phyloP scores from a whole-genome alignment of 2,113 vertebrate species.

The Mola mola region DNA sequence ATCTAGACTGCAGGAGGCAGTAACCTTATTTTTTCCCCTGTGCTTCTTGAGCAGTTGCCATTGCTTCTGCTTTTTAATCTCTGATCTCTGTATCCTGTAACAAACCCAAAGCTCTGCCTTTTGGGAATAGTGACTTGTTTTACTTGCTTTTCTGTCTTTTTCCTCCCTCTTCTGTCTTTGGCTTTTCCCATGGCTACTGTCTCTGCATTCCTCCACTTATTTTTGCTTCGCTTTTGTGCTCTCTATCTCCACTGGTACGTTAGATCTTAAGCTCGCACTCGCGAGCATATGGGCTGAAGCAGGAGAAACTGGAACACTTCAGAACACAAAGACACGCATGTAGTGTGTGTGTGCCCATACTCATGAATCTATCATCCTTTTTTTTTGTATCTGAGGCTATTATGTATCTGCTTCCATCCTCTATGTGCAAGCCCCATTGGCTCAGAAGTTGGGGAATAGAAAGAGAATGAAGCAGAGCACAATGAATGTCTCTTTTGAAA shows the following conservation, averaged over 20 bases:
- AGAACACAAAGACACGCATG: slow-evolving; percentile 43
- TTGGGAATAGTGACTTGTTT: slow-evolving; percentile 53
- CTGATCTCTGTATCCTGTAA: slow-evolving; percentile 46
- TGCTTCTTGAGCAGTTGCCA: slow-evolving; percentile 26
- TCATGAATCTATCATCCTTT: slow-evolving; percentile 44
- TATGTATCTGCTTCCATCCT: slow-evolving; percentile 30
- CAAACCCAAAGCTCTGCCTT: slow-evolving; percentile 38
- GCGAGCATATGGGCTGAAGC: slow-evolving; percentile 42
- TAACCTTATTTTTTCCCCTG: too few species aligned
- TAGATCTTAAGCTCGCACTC: slow-evolving; percentile 39
- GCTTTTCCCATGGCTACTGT: slow-evolving; percentile 32
- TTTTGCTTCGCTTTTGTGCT: slow-evolving; percentile 54
- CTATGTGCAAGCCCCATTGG: slow-evolving; percentile 52
- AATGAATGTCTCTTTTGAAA: slow-evolving; percentile 65
- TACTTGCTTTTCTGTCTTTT: slow-evolving; percentile 42
- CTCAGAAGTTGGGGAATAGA: slow-evolving; percentile 46
- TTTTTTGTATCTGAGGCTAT: slow-evolving; percentile 39
- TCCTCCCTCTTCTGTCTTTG: slow-evolving; percentile 13
- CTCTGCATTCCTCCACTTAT: slow-evolving; percentile 57
- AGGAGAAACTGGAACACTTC: slow-evolving; percentile 38
- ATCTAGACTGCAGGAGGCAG: slow-evolving; percentile 20
- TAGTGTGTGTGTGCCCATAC: slow-evolving; percentile 18
- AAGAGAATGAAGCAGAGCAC: slow-evolving; percentile 46
- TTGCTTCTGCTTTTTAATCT: slow-evolving; percentile 26
- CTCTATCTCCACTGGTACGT: slow-evolving; percentile 17